Conservation (phyloP, 1,140 invertebrate species). For the Littorina saxatilis region DNA sequence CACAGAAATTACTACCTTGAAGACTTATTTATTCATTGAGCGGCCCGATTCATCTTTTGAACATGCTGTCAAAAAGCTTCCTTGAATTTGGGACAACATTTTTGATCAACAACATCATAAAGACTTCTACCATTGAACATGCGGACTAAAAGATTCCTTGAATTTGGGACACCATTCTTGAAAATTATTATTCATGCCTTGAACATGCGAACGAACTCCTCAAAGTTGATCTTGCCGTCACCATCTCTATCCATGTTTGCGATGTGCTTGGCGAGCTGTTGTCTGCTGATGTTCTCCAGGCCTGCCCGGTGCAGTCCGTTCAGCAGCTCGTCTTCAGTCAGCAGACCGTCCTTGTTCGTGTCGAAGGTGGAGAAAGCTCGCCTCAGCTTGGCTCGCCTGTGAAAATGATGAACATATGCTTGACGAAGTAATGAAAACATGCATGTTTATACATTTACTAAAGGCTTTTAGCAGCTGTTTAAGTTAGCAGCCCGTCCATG, state of each 20-base stretch:
- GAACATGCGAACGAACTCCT: background rate
- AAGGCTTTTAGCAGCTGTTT: background rate
- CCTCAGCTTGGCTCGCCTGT: background rate
- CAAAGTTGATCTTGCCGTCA: background rate
- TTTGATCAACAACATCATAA: no score
- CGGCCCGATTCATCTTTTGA: no score
- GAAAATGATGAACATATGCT: background rate
- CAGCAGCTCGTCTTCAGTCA: slow-evolving; percentile 7
- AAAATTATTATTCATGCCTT: no score
- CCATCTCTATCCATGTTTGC: slow-evolving; percentile 4
- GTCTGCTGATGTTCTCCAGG: background rate
- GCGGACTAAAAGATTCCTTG: no score
- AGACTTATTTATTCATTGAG: no score
- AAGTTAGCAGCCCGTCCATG: no score
- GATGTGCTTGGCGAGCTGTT: background rate
- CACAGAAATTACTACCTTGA: no score
- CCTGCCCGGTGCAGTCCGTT: background rate
- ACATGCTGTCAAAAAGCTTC: no score
- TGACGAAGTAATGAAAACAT: background rate
- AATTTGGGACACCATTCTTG: no score
- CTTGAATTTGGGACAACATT: no score
- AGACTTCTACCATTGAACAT: no score
- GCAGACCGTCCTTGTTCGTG: slow-evolving; percentile 13
- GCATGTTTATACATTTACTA: background rate
- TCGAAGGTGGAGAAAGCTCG: background rate